Base-by-base conservation (phyloP, 1,140 invertebrate genomes). In the Zaprionus ornatus region DNA sequence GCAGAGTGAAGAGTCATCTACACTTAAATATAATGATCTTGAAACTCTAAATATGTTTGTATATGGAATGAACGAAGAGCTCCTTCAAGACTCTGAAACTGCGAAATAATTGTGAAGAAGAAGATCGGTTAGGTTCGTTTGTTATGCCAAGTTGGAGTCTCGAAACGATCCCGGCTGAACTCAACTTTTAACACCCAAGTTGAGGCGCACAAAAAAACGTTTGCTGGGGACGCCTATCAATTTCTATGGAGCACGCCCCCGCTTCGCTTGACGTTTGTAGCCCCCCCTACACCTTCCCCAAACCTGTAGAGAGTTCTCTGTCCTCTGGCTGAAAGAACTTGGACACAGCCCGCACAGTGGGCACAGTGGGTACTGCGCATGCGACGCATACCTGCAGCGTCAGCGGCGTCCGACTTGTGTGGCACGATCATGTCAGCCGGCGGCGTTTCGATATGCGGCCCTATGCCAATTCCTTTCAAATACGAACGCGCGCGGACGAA, bases 381-480 rank as follows among this genome's bases (percentile, higher is more conserved):
- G 6, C 13, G 54, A 42, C 15, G 32, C 62, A 60, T 78, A 78
- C 76, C 76, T 78, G 72, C 72, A 64, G 61, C 54, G 54, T 29
- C 35, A 55, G 27, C 32, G 60, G 19, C 37, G 40, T 59, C 59
- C 77, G 61, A 80, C 77, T 77, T 80, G 84, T 88, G 84, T 88
- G 84, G 84, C 77, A 77, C 73, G 59, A 48, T 74, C 72, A 80
- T 78, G 84, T 83, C 80, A 78, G 74, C 82, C 82, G 66, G 52
- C 75, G 82, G 82, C 77, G 61, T 72, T 59, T 54, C 59, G 17
- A 21, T 45, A 45, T 13, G 25, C 27, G 55, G 40, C 63, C 48
- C 45, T 35, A 70, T 75, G 75, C 60, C 77, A 71, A 78, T 67
- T 88, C 82, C 78, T 78, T 87, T 88, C 77, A 80, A 83, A 86